Conservation (phyloP, 1,140 invertebrate genomes). For the Melanaphis sacchari region DNA sequence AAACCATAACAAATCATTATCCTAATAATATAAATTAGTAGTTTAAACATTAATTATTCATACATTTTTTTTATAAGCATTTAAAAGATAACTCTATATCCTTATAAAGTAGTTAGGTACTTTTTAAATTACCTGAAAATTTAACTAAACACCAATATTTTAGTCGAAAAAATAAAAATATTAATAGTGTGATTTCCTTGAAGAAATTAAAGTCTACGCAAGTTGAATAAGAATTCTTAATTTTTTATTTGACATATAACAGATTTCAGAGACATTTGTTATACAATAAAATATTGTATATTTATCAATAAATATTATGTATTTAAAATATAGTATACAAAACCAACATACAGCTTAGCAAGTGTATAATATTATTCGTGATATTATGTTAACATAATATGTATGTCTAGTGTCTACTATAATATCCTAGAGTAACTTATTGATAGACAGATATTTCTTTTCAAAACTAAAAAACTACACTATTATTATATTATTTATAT, state of each 20-base stretch:
- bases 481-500: conserved; percentile 18
- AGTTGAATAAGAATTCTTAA: neutral
- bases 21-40: neutral
- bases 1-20: neutral
- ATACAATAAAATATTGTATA: neutral
- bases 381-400: neutral
- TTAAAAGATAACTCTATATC: neutral
- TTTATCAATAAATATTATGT: neutral
- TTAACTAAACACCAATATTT: neutral
- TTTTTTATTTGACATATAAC: neutral
- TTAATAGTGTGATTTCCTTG: neutral
- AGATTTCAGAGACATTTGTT: neutral
- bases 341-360: neutral
- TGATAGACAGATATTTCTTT: neutral
- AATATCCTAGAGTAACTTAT: neutral
- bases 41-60: neutral
- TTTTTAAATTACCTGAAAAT: neutral
- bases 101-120: neutral
- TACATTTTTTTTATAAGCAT: neutral
- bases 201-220: neutral
- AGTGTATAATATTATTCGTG: neutral
- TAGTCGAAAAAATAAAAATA: neutral
- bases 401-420: too few relatives aligned
- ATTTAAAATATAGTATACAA: neutral
- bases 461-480: neutral